Base-by-base conservation (phyloP, 2,888 invertebrate genomes). In the Drosophila mettleri region DNA sequence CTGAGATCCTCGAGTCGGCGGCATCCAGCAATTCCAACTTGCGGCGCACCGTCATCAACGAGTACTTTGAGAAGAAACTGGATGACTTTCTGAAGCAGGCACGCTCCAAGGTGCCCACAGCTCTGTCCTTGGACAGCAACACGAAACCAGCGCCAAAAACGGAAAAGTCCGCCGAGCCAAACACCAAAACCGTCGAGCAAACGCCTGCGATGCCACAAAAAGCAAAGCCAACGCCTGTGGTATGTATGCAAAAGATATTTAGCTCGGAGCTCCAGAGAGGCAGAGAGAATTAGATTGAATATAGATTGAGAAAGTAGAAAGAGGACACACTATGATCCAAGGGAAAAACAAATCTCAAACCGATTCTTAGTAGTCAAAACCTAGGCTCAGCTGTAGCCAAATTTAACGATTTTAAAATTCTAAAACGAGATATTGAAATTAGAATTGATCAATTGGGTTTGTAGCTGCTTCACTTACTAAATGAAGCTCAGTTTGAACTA, bases 11-110 rank as follows among this genome's bases (percentile, higher is more conserved):
- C 0, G 84, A 75, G 14, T 18, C 38, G 14, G 45, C 49, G 5
- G 10, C 63, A 0, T n/a, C 58, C 8, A 80, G 24, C 12, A 82
- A 59, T 31, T 8, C 55, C n/a, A 82, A 82, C 29, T 34, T 88
- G 8, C 52, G 89, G 7, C 79, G 89, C 27, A 81, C 80, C 1
- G 70, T 81, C 39, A 79, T 83, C 1, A 90, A 87, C 59, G 90
- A 90, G 46, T 74, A 78, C 38, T 92, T 92, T 36, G 88, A 92
- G 58, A 83, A 85, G 33, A 90, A 91, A 66, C 71, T 92, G 29
- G 91, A 91, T 59, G 88, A 89, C 57, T 91, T 90, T 51, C 78
- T 91, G 0, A 92, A 90, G 71, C 89, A 84, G 41, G 90, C 88
- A 14, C 89, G 91, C 10, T 89, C 88, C 6, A 89, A 90, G 74